Evolutionary conservation across 2,888 invertebrate species (phyloP).

Genomic region (Papilio gigon): DNA sequence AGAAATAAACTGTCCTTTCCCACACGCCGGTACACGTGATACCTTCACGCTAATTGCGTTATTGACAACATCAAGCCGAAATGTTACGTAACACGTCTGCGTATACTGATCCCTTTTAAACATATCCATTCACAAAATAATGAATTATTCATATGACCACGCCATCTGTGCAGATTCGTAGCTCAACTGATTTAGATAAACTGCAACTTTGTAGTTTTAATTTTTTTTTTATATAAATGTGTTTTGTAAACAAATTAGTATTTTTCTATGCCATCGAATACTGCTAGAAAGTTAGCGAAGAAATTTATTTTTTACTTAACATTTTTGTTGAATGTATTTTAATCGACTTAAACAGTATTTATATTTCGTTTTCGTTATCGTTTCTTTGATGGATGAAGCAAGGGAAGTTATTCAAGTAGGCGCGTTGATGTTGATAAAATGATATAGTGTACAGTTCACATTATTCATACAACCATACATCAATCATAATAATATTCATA

Average conservation of each 20-base stretch:
- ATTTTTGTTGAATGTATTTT: background rate
- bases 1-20: slow-evolving; percentile 78
- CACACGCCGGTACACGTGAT: slow-evolving; percentile 72
- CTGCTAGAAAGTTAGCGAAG: background rate
- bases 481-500: background rate
- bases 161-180: background rate
- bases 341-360: background rate
- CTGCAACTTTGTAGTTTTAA: background rate
- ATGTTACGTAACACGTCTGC: slow-evolving; percentile 59
- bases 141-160: slow-evolving; percentile 7
- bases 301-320: background rate
- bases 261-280: background rate
- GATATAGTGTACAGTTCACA: background rate
- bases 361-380: background rate
- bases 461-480: background rate
- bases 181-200: background rate
- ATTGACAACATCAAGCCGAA: slow-evolving; percentile 75
- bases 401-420: background rate
- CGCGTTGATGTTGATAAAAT: background rate
- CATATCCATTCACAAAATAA: slow-evolving; percentile 11
- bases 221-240: background rate
- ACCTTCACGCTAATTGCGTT: slow-evolving; percentile 80
- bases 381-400: background rate
- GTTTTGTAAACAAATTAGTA: background rate
- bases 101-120: slow-evolving; percentile 23